Conservation (phyloP, 2,888 invertebrate genomes). For the Lacanobia oleracea region DNA sequence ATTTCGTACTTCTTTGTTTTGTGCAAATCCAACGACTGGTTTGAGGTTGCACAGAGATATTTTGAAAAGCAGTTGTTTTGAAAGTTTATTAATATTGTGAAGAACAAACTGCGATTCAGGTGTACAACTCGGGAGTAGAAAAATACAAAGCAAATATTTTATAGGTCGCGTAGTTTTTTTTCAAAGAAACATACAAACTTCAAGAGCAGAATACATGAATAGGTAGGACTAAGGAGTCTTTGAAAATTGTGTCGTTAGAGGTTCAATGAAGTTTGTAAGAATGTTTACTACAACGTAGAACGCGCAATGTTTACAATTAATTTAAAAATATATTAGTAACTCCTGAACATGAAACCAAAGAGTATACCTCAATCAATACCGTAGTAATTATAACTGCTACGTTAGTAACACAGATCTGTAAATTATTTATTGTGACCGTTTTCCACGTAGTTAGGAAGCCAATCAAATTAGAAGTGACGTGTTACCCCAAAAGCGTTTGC, state of each 20-base stretch:
- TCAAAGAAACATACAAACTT: constrained; percentile 1
- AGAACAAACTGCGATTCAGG: constrained; percentile 8
- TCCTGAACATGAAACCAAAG: neutral
- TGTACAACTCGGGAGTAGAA: neutral
- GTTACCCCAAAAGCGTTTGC: constrained; percentile 20
- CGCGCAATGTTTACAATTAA: neutral
- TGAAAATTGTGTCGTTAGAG: neutral
- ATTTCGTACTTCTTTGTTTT: constrained; percentile 43
- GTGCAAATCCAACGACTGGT: constrained; percentile 31
- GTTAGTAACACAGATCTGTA: constrained; percentile 9
- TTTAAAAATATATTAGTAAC: neutral
- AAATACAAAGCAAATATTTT: neutral
- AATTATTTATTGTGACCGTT: constrained; percentile 14
- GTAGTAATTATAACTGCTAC: neutral
- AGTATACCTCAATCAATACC: neutral
- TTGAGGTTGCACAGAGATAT: constrained; percentile 26
- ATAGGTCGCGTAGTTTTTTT: neutral
- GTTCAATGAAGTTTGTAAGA: neutral
- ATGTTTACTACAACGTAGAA: neutral
- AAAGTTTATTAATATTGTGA: constrained; percentile 22
- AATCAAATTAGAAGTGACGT: constrained; percentile 34
- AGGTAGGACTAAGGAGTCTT: neutral
- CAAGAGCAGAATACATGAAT: neutral
- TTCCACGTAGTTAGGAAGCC: constrained; percentile 26
- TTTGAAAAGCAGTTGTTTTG: constrained; percentile 20